Evolutionary conservation across 1,140 invertebrate species (phyloP).

Genomic region (Acromyrmex heyeri): DNA sequence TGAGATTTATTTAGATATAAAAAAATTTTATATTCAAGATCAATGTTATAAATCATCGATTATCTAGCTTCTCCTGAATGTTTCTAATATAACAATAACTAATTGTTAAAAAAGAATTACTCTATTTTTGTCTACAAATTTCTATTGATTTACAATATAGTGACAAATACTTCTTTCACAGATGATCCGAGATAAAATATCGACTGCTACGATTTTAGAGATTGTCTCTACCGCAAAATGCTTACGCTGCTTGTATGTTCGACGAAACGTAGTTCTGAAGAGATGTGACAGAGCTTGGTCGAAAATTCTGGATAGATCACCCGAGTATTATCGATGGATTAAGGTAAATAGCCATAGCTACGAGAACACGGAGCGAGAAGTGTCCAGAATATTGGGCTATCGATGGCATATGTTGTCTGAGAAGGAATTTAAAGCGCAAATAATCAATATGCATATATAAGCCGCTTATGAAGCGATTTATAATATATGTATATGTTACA

Average conservation of each 20-base stretch:
- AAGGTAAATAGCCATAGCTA: slow-evolving; percentile 89
- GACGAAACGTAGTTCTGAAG: slow-evolving; percentile 91
- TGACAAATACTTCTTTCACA: slow-evolving; percentile 76
- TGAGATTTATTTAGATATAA: neutral
- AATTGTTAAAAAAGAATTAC: neutral
- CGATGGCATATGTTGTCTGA: slow-evolving; percentile 92
- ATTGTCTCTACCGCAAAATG: slow-evolving; percentile 90
- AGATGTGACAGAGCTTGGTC: slow-evolving; percentile 90
- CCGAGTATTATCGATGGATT: slow-evolving; percentile 91
- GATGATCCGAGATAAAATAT: slow-evolving; percentile 93
- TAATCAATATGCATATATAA: slow-evolving; percentile 79
- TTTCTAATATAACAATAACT: slow-evolving; percentile 8
- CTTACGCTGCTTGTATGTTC: slow-evolving; percentile 89
- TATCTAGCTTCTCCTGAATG: slow-evolving; percentile 12
- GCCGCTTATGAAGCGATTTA: neutral
- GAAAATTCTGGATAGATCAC: slow-evolving; percentile 89
- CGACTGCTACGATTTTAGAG: slow-evolving; percentile 92
- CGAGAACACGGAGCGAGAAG: slow-evolving; percentile 89
- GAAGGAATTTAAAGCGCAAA: slow-evolving; percentile 89
- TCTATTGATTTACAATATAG: neutral
- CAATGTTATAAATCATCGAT: neutral
- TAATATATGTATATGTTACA: neutral
- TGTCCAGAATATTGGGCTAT: slow-evolving; percentile 90
- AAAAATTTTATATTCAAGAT: neutral
- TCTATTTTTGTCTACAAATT: neutral